Percentiles rank a stretch among this genome's conserved stretches.
These are phyloP conservation scores for Acipenser ruthenus DNA, from an alignment of 2,797 vertebrate species.

Conservation along the genomic window DNA sequence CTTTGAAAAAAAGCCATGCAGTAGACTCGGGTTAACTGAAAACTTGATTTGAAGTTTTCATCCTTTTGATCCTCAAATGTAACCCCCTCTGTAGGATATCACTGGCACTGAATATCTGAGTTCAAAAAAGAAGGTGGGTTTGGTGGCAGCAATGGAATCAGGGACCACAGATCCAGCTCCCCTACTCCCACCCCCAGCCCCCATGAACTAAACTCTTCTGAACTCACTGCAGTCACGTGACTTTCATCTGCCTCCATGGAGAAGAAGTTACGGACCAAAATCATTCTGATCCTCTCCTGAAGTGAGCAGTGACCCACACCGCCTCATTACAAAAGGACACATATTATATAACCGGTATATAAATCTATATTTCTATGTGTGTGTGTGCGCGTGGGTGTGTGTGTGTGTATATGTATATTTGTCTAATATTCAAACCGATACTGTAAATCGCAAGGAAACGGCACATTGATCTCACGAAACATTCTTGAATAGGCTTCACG, in stretches of 20 bases:
- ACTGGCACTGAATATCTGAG: too few relatives aligned
- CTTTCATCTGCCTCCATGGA: slow-evolving; percentile 21
- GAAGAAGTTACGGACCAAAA: slow-evolving; percentile 34
- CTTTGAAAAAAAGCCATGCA: slow-evolving; percentile 5
- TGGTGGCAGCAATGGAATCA: too few relatives aligned
- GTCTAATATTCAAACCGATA: slow-evolving; percentile 31
- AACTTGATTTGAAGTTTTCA: too few relatives aligned
- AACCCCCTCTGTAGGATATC: too few relatives aligned
- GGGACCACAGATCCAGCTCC: too few relatives aligned
- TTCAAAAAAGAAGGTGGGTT: too few relatives aligned
- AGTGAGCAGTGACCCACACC: too few relatives aligned
- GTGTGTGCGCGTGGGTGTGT: slow-evolving; percentile 20
- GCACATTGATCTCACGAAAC: slow-evolving; percentile 24
- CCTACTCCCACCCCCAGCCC: background rate
- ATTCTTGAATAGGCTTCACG: background rate
- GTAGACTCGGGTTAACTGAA: too few relatives aligned
- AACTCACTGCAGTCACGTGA: slow-evolving; percentile 22
- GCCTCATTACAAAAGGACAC: background rate
- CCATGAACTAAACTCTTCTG: background rate
- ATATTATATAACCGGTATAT: slow-evolving; percentile 24
- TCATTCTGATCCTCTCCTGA: background rate
- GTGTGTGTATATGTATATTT: slow-evolving; percentile 26
- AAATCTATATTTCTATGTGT: slow-evolving; percentile 30
- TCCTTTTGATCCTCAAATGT: slow-evolving; percentile 1
- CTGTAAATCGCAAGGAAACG: slow-evolving; percentile 25